A percentile compares a stretch with the other conserved stretches of the same genome.
Evolutionary conservation across 2,888 invertebrate species (phyloP).

Genomic region (Rhamphomyia laevipes): DNA sequence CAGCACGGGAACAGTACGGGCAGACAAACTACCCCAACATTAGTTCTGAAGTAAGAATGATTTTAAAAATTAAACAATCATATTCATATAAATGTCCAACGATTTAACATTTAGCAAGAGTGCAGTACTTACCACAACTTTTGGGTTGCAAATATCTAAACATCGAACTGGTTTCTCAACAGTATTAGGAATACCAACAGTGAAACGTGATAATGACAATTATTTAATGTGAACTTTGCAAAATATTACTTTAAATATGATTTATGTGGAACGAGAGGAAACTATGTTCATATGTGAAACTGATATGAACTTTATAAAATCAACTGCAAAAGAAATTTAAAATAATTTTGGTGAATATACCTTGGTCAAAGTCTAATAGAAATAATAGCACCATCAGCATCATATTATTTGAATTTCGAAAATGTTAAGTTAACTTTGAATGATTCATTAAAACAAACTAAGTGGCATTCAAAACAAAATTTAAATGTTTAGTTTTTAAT

Average conservation of each 20-base stretch:
- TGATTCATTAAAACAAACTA: conserved; percentile 62
- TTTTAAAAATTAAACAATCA: conserved; percentile 30
- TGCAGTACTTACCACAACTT: conserved; percentile 70
- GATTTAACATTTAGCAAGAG: conserved; percentile 54
- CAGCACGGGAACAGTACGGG: too few relatives aligned
- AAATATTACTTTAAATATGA: conserved; percentile 63
- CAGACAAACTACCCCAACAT: conserved; percentile 12
- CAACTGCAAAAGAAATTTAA: conserved; percentile 58
- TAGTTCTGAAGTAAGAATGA: conserved; percentile 24
- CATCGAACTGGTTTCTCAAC: conserved; percentile 58
- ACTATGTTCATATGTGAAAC: conserved; percentile 73
- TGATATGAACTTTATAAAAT: conserved; percentile 56
- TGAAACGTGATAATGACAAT: conserved; percentile 64
- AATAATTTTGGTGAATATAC: conserved; percentile 54
- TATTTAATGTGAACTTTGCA: conserved; percentile 70
- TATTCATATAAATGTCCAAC: conserved; percentile 34
- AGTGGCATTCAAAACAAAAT: conserved; percentile 85
- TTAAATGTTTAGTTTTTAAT: conserved; percentile 79
- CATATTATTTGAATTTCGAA: conserved; percentile 72
- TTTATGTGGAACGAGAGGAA: conserved; percentile 49
- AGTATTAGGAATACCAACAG: conserved; percentile 69
- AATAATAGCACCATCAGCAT: conserved; percentile 63
- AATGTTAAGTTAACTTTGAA: conserved; percentile 62
- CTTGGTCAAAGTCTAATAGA: conserved; percentile 70
- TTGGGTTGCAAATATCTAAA: conserved; percentile 56